Conservation (phyloP, 2,888 invertebrate genomes). For the Heliconius ethilla region DNA sequence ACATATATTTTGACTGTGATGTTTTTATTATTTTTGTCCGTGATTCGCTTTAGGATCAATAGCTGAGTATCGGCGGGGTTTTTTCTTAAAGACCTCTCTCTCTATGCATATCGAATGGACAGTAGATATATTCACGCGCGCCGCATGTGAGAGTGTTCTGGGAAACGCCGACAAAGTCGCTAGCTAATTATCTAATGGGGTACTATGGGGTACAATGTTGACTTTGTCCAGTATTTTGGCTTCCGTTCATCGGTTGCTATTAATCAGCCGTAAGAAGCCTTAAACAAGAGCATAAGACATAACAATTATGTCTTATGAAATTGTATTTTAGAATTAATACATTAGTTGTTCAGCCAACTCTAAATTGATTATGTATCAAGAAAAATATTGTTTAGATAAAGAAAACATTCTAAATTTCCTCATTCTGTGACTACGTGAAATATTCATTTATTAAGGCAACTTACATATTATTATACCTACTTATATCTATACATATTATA, state of each 20-base stretch:
- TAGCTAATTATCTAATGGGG: slow-evolving; percentile 75
- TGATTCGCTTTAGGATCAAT: slow-evolving; percentile 69
- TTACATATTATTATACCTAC: too few species aligned
- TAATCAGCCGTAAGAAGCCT: slow-evolving; percentile 67
- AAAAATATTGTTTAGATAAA: too few species aligned
- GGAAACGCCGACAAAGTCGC: slow-evolving; percentile 73
- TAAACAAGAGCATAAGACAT: slow-evolving; percentile 34
- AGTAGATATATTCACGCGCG: slow-evolving; percentile 52
- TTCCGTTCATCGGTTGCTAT: slow-evolving; percentile 72
- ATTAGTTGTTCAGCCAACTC: neutral
- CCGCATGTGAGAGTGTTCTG: slow-evolving; percentile 56
- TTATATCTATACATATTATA: too few species aligned
- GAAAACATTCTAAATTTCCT: too few species aligned
- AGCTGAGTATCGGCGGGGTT: slow-evolving; percentile 62
- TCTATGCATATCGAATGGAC: slow-evolving; percentile 66
- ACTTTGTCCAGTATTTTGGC: slow-evolving; percentile 75
- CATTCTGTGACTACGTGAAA: too few species aligned
- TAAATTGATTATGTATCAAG: neutral
- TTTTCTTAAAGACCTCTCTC: slow-evolving; percentile 67
- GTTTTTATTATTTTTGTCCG: slow-evolving; percentile 82
- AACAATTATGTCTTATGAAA: neutral
- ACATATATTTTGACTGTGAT: slow-evolving; percentile 82
- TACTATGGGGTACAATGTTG: slow-evolving; percentile 71
- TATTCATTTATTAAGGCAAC: too few species aligned
- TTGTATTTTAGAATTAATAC: neutral